Conservation (phyloP, 2,888 invertebrate genomes). For the Heliconius sara region DNA sequence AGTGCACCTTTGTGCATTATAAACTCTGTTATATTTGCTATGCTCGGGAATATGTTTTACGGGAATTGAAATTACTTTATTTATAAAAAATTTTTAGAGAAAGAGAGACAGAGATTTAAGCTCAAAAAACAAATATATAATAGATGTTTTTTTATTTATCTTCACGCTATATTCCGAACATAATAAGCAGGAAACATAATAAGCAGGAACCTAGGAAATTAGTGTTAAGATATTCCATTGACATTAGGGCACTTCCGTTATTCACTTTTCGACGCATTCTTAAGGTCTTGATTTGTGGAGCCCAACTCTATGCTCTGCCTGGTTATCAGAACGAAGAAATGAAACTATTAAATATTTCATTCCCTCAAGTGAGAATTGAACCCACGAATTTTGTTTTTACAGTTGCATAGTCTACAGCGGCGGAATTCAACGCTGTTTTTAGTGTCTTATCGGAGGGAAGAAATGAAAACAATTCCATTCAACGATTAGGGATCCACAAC, state of each 20-base stretch:
- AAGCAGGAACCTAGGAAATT: not conserved
- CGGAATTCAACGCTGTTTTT: no score
- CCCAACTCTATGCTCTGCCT: not conserved
- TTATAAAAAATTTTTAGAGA: no score
- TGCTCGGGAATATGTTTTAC: not conserved
- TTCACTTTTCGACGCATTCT: not conserved
- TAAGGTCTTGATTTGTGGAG: not conserved
- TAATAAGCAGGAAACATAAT: no score
- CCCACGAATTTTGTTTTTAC: not conserved
- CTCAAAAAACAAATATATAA: no score
- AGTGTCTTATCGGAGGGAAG: no score
- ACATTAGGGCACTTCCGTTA: not conserved
- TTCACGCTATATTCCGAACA: not conserved
- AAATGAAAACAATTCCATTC: no score
- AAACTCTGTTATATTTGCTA: not conserved
- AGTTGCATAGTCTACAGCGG: not conserved
- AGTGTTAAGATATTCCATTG: not conserved
- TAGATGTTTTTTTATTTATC: not conserved
- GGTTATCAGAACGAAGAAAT: not conserved
- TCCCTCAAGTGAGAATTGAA: not conserved
- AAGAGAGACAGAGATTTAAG: no score
- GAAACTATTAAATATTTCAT: not conserved
- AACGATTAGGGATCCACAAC: no score
- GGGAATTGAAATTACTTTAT: no score
- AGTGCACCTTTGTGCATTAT: conserved; percentile 30